A percentile compares a stretch with the other conserved stretches of the same genome.
Evolutionary conservation across 2,113 vertebrate genomes (phyloP).

Genomic region (Prunella fulvescens): DNA sequence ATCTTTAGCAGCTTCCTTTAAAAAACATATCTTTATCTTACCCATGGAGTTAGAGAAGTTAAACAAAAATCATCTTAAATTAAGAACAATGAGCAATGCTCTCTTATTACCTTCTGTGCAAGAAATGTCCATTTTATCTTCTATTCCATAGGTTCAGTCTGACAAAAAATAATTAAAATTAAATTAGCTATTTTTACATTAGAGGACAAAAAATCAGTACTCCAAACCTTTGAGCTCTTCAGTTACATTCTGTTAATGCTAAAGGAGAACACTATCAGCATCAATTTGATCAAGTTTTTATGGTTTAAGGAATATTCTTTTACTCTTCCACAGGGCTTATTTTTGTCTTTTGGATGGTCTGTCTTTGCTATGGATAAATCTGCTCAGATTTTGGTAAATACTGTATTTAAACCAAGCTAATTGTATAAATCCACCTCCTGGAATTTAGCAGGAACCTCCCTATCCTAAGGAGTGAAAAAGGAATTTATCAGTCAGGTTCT

Average conservation of each 20-base stretch:
- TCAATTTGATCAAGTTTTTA: neutral
- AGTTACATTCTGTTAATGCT: neutral
- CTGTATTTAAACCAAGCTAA: neutral
- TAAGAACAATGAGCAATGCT: neutral
- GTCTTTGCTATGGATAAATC: neutral
- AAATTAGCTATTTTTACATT: neutral
- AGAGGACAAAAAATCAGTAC: neutral
- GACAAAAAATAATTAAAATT: conserved; percentile 16
- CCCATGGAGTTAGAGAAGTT: neutral
- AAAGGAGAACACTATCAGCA: neutral
- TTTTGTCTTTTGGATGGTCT: neutral
- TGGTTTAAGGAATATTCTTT: neutral
- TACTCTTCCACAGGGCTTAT: neutral
- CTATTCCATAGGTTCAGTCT: conserved; percentile 77
- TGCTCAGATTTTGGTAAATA: neutral
- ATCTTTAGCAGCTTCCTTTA: neutral
- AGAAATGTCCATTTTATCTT: conserved; percentile 22
- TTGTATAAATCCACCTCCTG: neutral
- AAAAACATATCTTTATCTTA: neutral
- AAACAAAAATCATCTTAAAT: neutral
- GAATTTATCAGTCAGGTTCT: neutral
- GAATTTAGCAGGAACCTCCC: neutral
- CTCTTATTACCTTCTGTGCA: conserved; percentile 64
- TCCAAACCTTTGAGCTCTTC: neutral
- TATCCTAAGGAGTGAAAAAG: neutral